These are phyloP conservation scores for Drepana falcataria DNA, from an alignment of 2,888 invertebrate species.

Conservation along the genomic window DNA sequence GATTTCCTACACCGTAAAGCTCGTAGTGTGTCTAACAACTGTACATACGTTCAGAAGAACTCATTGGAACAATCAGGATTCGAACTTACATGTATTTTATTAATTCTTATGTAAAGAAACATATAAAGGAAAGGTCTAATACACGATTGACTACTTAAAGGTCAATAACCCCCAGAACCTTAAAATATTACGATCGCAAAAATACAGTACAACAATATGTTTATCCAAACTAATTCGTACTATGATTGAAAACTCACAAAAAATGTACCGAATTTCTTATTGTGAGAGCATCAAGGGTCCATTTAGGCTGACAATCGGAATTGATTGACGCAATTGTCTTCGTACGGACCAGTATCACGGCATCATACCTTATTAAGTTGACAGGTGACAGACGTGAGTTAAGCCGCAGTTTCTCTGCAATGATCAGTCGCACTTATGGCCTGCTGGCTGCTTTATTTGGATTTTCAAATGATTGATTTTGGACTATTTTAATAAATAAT, in stretches of 20 bases:
- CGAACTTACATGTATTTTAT: too few relatives aligned
- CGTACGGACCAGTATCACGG: slow-evolving; percentile 27
- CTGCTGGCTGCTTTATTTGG: neutral
- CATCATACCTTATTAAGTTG: slow-evolving; percentile 23
- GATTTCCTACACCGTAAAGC: too few relatives aligned
- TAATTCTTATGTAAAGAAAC: too few relatives aligned
- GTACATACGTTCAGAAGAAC: too few relatives aligned
- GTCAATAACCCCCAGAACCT: neutral
- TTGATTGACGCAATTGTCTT: slow-evolving; percentile 1
- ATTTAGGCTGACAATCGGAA: neutral
- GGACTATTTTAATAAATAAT: too few relatives aligned
- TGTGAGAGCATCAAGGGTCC: neutral
- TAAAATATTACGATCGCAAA: neutral
- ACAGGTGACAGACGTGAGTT: slow-evolving; percentile 26
- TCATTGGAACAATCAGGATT: too few relatives aligned
- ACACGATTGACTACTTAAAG: neutral
- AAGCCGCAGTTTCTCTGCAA: slow-evolving; percentile 12
- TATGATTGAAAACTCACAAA: neutral
- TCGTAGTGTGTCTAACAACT: too few relatives aligned
- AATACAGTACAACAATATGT: neutral
- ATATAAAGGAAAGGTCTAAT: too few relatives aligned
- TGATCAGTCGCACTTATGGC: neutral
- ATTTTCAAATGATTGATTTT: too few relatives aligned
- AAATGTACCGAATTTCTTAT: neutral
- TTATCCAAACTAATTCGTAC: neutral